Evolutionary conservation across 2,113 vertebrate genomes (phyloP).

Genomic region (Tragelaphus imberbis): DNA sequence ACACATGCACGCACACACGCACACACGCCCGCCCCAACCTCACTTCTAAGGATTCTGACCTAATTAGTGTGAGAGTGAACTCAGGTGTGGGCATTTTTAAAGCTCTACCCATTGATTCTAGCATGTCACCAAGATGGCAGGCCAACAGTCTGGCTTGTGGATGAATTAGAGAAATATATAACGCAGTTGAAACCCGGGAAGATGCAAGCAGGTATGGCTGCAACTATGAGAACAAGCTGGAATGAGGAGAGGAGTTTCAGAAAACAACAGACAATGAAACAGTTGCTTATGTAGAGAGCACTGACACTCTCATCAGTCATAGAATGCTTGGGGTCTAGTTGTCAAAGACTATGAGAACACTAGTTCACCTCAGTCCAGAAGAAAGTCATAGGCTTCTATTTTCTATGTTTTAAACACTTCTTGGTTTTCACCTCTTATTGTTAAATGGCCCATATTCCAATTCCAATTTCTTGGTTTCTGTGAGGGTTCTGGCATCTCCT

Average conservation of each 20-base stretch:
- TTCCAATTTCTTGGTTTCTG: background rate
- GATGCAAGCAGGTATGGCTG: background rate
- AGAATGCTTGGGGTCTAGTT: fast-evolving
- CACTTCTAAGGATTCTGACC: background rate
- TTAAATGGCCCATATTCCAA: background rate
- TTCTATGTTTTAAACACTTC: background rate
- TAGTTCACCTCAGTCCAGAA: background rate
- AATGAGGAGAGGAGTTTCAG: background rate
- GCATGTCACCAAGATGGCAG: background rate
- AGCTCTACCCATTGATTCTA: background rate
- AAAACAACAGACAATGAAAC: background rate
- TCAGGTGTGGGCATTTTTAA: background rate
- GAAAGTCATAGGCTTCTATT: background rate
- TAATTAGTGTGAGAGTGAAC: background rate
- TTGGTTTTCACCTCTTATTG: background rate
- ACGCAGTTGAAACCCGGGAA: background rate
- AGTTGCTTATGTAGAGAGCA: background rate
- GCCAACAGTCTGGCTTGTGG: background rate
- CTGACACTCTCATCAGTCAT: too few species aligned
- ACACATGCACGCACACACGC: background rate
- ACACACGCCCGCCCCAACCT: background rate
- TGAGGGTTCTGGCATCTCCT: background rate
- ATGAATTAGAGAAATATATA: background rate
- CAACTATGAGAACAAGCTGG: background rate
- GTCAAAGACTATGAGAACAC: background rate